Evolutionary conservation across 1,140 invertebrate genomes (phyloP).

Genomic region (Bombus superbus): DNA sequence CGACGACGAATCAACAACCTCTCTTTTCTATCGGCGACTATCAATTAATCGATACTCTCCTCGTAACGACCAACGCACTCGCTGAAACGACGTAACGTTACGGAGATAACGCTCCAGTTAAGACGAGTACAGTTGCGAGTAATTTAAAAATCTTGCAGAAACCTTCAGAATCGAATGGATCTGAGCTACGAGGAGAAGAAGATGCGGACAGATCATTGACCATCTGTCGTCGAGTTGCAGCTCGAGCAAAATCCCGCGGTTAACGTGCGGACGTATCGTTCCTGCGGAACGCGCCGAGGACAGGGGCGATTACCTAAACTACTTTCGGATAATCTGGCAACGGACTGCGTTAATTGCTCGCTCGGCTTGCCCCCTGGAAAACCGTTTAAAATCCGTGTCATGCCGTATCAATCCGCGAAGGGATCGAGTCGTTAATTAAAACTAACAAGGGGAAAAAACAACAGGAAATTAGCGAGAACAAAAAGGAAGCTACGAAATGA

Average conservation of each 20-base stretch:
- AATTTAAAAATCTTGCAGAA: too few relatives aligned
- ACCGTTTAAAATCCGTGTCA: not conserved
- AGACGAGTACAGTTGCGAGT: too few relatives aligned
- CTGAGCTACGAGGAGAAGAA: too few relatives aligned
- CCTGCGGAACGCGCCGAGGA: not conserved
- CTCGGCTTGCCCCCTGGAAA: not conserved
- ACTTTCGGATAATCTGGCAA: constrained; percentile 5
- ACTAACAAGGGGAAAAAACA: too few relatives aligned
- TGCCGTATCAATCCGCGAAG: not conserved
- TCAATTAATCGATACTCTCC: not conserved
- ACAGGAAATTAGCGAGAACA: too few relatives aligned
- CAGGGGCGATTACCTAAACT: not conserved
- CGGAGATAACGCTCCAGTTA: too few relatives aligned
- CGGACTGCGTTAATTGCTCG: not conserved
- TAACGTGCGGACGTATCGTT: not conserved
- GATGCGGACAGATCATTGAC: too few relatives aligned
- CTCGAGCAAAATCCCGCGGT: not conserved
- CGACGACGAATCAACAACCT: not conserved
- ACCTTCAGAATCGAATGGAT: too few relatives aligned
- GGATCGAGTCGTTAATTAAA: too few relatives aligned
- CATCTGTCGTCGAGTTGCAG: too few relatives aligned
- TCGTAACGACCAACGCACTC: not conserved
- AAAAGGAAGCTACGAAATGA: not conserved
- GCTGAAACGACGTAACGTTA: too few relatives aligned
- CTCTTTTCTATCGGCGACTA: not conserved